phyloP scores from a whole-genome alignment of 2,113 vertebrate genomes.

The Tapirus terrestris region DNA sequence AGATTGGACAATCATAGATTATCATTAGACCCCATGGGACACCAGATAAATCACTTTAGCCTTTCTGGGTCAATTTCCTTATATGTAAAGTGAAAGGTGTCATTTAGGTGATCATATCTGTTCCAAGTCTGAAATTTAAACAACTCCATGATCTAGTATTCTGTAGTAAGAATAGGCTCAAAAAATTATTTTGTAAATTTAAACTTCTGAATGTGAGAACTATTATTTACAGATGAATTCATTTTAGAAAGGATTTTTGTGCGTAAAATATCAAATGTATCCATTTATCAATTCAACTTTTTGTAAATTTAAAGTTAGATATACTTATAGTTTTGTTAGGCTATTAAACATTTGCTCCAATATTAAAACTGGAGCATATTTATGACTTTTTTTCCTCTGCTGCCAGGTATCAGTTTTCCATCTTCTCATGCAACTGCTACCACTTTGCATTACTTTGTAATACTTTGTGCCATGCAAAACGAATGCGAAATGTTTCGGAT shows the following conservation, averaged over 20 bases:
- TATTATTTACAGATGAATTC: background rate
- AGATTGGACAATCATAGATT: background rate
- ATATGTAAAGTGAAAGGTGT: background rate
- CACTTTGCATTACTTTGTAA: background rate
- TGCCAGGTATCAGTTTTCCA: background rate
- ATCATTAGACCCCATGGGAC: background rate
- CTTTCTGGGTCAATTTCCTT: background rate
- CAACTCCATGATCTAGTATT: background rate
- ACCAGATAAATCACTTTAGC: background rate
- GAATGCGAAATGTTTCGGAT: background rate
- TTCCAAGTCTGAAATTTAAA: conserved; percentile 10
- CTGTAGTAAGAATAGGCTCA: background rate
- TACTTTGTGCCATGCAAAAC: background rate
- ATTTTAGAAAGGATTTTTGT: background rate
- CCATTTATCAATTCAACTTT: background rate
- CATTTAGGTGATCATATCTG: background rate
- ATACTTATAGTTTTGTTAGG: background rate
- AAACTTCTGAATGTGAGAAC: background rate
- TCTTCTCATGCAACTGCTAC: background rate
- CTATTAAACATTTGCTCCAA: background rate
- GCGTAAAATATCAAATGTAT: background rate
- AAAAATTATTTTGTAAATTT: background rate
- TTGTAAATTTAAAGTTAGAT: background rate
- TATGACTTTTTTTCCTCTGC: background rate
- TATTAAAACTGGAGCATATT: background rate